Evolutionary conservation across 1,140 invertebrate genomes (phyloP), one percentile per base, ranked within the genome.

Genomic region (Eurosta solidaginis): DNA sequence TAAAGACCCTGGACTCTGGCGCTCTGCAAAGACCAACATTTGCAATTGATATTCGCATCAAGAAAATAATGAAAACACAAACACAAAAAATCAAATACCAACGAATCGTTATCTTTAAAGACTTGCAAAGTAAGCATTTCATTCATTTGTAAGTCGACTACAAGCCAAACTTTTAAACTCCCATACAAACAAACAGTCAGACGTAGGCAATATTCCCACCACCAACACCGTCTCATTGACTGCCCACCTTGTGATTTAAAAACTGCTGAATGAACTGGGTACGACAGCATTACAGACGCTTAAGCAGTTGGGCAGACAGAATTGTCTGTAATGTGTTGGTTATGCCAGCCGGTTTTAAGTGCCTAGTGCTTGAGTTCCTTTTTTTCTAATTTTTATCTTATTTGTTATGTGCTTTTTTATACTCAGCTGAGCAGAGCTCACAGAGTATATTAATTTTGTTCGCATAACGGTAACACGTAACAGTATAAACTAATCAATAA

Each of bases 111-210:
- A 68, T 68, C 59, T 29, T 33, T 6, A 42, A 14, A 68, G 40
- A 40, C 59, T 68, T 68, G 59, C 33, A 68, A 68, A 68, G 59
- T 68, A 68, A 68, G 40, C 59, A 68, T 68, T 68, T 68, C 59
- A 68, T 68, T 68, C 59, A 68, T 68, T 68, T 68, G 59, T 68
- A 68, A 68, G 59, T 68, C 59, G 59, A 33, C 36, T 29, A 7
- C 36, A 68, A 68, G 59, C 36, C 59, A 40, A 68, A 40, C 59
- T 68, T 36, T 40, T 40, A 59, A 68, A 40, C 33, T 40, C 59
- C 36, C 59, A 68, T 5, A n/a, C 33, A 29, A 20, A 1, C 59
- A 68, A 33, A 29, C 4, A 25, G 4, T 25, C n/a, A 25, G 20
- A 3, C 7, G 49, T 25, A 25, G 9, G 20, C n/a, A 22, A 6